Evolutionary conservation across 2,888 invertebrate species (phyloP), one percentile per base, ranked within the genome.

Genomic region (Drosophila mettleri): DNA sequence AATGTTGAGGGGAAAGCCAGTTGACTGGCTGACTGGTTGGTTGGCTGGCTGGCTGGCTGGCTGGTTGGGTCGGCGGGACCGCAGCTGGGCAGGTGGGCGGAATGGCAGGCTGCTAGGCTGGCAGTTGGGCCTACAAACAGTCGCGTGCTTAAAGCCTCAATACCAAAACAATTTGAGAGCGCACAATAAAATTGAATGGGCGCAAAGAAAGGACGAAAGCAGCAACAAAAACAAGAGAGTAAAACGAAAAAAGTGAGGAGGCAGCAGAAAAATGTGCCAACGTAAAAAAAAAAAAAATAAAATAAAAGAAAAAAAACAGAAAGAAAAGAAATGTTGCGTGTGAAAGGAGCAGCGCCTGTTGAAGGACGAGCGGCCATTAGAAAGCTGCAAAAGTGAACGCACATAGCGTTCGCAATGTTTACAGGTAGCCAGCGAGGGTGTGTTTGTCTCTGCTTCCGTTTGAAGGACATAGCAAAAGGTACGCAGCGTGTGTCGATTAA

Each of bases 161-260:
- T 86, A 86, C 86, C 84, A 88, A 85, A 85, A 86, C 88, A 85
- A 85, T 85, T 85, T 88, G 76, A 88, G 74, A 85, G 88, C 74
- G 67, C 73, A 85, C 88, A 85, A 88, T 86, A 80, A 88, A 88
- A 86, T 83, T 86, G 84, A 88, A 85, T 86, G 81, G 81, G 69
- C 62, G 58, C 70, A 67, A 64, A 69, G 48, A 62, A 80, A 73
- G 63, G 54, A 71, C 64, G 61, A 52, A 61, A 61, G 57, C 64
- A 48, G 39, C 55, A 74, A 51, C 62, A 61, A 69, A 53, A 72
- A 60, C 18, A 60, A 52, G 14, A 29, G 12, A 22, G 45, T 22
- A 33, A 45, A 36, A 38, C 33, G 36, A 41, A 41, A 60, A 62
- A 48, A 54, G 39, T 69, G 63, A 68, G 71, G 49, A 73, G 73